Conservation (phyloP, 2,888 invertebrate species). For the Tanypteryx hageni region DNA sequence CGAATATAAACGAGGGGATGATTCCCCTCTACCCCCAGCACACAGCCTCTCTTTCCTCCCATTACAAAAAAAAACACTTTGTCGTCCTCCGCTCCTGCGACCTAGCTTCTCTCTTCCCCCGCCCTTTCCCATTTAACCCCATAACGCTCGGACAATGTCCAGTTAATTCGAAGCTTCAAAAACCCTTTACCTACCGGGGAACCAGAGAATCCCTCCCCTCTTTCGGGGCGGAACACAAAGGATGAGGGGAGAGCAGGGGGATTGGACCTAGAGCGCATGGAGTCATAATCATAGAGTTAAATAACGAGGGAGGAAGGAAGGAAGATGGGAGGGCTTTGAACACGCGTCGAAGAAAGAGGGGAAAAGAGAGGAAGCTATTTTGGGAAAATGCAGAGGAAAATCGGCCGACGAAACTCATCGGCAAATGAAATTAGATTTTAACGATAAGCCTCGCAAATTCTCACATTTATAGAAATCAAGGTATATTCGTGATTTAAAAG, state of each 20-base stretch:
- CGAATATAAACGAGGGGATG: not conserved
- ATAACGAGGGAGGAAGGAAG: not conserved
- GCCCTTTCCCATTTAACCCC: not conserved
- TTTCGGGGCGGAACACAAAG: not conserved
- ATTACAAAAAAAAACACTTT: not conserved
- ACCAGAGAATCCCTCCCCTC: not conserved
- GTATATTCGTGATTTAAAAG: too few species aligned
- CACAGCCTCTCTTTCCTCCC: too few species aligned
- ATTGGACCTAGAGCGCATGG: not conserved
- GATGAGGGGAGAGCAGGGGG: not conserved
- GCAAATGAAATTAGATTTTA: not conserved
- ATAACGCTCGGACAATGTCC: slow-evolving; percentile 11
- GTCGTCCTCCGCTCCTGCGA: not conserved
- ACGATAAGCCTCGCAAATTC: not conserved
- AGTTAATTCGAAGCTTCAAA: slow-evolving; percentile 5
- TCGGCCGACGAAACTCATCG: not conserved
- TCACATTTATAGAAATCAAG: too few species aligned
- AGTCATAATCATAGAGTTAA: slow-evolving; percentile 12
- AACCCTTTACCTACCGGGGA: not conserved
- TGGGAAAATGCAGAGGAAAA: too few species aligned
- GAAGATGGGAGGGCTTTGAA: not conserved
- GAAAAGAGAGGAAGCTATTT: too few species aligned
- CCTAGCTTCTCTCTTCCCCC: not conserved
- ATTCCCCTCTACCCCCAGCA: not conserved
- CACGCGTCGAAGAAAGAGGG: not conserved